Evolutionary conservation across 2,113 vertebrate species (phyloP).

Genomic region (Sylvilagus bachmani): DNA sequence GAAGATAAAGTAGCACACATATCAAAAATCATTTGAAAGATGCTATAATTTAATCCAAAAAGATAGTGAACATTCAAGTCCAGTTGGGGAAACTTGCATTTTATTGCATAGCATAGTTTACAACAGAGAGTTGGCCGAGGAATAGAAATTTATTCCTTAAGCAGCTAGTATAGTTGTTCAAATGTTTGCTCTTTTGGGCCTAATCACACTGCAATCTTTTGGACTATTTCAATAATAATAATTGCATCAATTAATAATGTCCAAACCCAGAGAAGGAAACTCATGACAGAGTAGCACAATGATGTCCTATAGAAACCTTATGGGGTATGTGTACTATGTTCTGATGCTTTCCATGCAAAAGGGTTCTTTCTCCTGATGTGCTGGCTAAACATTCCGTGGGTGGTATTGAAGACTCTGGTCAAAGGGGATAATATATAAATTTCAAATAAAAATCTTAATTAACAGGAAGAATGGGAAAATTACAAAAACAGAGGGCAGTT

Average conservation of each 20-base stretch:
- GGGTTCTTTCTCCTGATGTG: slow-evolving; percentile 54
- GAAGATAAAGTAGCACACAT: slow-evolving; percentile 89
- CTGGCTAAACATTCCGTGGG: slow-evolving; percentile 69
- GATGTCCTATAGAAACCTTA: slow-evolving; percentile 77
- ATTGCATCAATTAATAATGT: slow-evolving; percentile 75
- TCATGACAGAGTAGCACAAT: slow-evolving; percentile 41
- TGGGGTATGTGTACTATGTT: slow-evolving; percentile 51
- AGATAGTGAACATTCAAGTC: slow-evolving; percentile 85
- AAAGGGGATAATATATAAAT: slow-evolving; percentile 64
- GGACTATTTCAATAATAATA: slow-evolving; percentile 80
- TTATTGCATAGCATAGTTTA: slow-evolving; percentile 84
- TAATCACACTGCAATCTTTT: slow-evolving; percentile 81
- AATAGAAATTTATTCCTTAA: slow-evolving; percentile 78
- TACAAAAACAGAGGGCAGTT: background rate
- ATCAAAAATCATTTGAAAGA: slow-evolving; percentile 87
- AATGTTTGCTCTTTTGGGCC: slow-evolving; percentile 74
- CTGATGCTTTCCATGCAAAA: slow-evolving; percentile 75
- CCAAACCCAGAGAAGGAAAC: slow-evolving; percentile 53
- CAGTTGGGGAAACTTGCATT: slow-evolving; percentile 82
- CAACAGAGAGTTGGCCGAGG: slow-evolving; percentile 80
- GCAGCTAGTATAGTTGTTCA: slow-evolving; percentile 80
- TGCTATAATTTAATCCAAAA: slow-evolving; percentile 85
- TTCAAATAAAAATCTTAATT: slow-evolving; percentile 66
- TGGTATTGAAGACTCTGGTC: slow-evolving; percentile 67
- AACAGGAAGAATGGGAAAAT: slow-evolving; percentile 59